Evolutionary conservation across 2,888 invertebrate genomes (phyloP).

Genomic region (Scrobipalpa costella): DNA sequence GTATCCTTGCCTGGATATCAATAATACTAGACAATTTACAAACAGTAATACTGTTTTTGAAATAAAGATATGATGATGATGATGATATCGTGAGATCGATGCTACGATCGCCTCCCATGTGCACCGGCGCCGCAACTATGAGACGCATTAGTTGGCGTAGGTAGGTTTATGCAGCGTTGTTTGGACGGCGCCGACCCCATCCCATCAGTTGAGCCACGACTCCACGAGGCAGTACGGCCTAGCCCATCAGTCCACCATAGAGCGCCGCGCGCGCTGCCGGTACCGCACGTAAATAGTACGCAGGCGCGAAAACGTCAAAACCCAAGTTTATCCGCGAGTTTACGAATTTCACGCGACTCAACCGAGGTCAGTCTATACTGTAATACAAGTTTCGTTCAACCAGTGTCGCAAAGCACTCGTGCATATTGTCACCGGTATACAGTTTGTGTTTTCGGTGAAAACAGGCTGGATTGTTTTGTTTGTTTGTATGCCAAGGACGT

Average conservation of each 20-base stretch:
- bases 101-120: slow-evolving; percentile 21
- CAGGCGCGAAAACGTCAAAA: slow-evolving; percentile 25
- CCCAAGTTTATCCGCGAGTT: slow-evolving; percentile 15
- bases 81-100: no score
- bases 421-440: not conserved
- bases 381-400: not conserved
- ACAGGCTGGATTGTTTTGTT: no score
- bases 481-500: no score
- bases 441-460: no score
- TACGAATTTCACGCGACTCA: slow-evolving; percentile 19
- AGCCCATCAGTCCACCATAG: slow-evolving; percentile 29
- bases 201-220: slow-evolving; percentile 53
- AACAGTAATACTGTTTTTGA: no score
- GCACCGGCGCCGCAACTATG: slow-evolving; percentile 14
- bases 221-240: slow-evolving; percentile 20
- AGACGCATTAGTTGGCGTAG: slow-evolving; percentile 50
- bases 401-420: no score
- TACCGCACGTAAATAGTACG: slow-evolving; percentile 21
- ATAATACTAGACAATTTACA: no score
- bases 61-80: no score
- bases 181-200: slow-evolving; percentile 70
- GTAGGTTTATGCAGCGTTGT: slow-evolving; percentile 53
- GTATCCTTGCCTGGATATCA: no score
- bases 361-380: not conserved
- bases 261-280: slow-evolving; percentile 30